Conservation (phyloP, 2,797 vertebrate species). For the Silurus aristotelis region DNA sequence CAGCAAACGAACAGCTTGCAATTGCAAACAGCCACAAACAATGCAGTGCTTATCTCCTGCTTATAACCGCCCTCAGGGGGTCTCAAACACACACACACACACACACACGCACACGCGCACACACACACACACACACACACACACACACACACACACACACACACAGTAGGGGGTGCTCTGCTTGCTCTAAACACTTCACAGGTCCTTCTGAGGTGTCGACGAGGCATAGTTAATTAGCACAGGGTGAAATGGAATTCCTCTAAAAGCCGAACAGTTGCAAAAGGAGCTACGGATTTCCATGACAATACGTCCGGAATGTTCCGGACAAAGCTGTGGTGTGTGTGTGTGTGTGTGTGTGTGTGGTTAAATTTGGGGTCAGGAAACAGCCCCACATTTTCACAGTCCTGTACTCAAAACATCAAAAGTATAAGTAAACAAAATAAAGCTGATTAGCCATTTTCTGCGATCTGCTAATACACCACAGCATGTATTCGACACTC, state of each 20-base stretch:
- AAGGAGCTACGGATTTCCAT: neutral
- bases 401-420: too few species aligned
- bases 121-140: neutral
- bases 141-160: neutral
- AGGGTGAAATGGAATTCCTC: neutral
- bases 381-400: too few species aligned
- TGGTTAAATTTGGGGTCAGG: too few species aligned
- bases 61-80: constrained; percentile 11
- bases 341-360: neutral
- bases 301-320: constrained; percentile 33
- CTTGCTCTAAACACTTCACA: constrained; percentile 30
- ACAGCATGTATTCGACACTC: too few species aligned
- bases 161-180: neutral
- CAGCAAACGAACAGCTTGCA: constrained; percentile 39
- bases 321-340: constrained; percentile 8
- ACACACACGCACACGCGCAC: neutral
- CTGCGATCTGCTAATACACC: too few species aligned
- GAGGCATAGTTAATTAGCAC: neutral
- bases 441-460: too few species aligned
- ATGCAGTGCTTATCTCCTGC: constrained; percentile 21
- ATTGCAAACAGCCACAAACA: constrained; percentile 36
- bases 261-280: neutral
- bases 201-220: constrained; percentile 4
- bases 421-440: too few species aligned
- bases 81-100: neutral